phyloP scores from a whole-genome alignment of 2,888 invertebrate genomes.

The Diplolepis rosae region DNA sequence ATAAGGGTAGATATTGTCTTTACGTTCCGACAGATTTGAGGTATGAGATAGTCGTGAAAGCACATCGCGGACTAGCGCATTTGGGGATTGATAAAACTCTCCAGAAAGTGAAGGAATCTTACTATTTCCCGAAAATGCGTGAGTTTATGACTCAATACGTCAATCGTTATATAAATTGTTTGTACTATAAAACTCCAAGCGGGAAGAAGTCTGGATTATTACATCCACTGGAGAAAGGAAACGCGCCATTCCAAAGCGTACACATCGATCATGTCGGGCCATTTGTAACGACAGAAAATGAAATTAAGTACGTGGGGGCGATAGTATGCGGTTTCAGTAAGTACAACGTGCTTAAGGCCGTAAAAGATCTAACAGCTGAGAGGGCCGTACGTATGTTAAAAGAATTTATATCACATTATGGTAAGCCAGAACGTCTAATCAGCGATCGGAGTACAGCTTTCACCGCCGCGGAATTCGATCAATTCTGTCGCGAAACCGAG shows the following conservation, averaged over 20 bases:
- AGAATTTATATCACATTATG: constrained; percentile 51
- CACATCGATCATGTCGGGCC: too few relatives aligned
- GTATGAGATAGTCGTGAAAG: constrained; percentile 37
- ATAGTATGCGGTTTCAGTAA: too few relatives aligned
- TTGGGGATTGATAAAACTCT: constrained; percentile 46
- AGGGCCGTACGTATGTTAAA: constrained; percentile 22
- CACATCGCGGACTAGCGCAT: constrained; percentile 40
- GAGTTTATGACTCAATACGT: too few relatives aligned
- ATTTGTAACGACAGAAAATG: constrained; percentile 30
- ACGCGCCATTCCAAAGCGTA: too few relatives aligned
- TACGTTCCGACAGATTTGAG: too few relatives aligned
- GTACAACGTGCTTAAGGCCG: constrained; percentile 40
- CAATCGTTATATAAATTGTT: too few relatives aligned
- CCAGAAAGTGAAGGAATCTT: background rate
- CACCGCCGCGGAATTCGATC: constrained; percentile 46
- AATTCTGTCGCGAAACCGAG: constrained; percentile 46
- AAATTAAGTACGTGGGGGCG: too few relatives aligned
- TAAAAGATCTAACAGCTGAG: constrained; percentile 30
- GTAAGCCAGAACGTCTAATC: constrained; percentile 52
- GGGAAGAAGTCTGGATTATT: too few relatives aligned
- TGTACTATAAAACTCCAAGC: too few relatives aligned
- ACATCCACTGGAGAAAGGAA: too few relatives aligned
- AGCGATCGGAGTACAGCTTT: constrained; percentile 57
- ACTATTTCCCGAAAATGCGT: too few relatives aligned
- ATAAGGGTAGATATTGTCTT: too few relatives aligned